Evolutionary conservation across 2,797 vertebrate genomes (phyloP), one percentile per base, ranked within the genome.

Genomic region (Limnodromus scolopaceus): DNA sequence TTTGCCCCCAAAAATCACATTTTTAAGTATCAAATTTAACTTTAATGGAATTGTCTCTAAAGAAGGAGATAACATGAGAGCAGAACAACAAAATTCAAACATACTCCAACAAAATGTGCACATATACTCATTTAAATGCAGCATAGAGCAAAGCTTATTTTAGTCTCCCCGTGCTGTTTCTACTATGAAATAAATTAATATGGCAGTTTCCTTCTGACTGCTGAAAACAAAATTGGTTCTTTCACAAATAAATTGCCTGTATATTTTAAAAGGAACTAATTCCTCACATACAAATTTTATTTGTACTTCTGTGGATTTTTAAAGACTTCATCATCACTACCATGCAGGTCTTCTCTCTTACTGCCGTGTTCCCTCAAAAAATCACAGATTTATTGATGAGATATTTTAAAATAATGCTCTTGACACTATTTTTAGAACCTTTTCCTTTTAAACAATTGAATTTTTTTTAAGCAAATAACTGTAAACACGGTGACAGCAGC

Each of bases 101-200:
- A 58, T 48, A 45, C 7, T 78, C 32, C 27, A 63, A 30, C 3
- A 8, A 71, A 92, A 74, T 23, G n/a, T 32, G 7, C 13, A 32
- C 5, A 36, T 25, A 34, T 9, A 84, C 24, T 74, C 13, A 61
- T 82, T 92, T 84, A 79, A 89, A 95, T 76, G 34, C 19, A 92
- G 8, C 24, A 51, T 8, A 64, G 4, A 66, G 4, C 18, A 88
- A 81, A 41, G 17, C 16, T 69, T 86, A 49, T 75, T 95, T 96
- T 84, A 51, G 8, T 64, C 20, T 78, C 49, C 15, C 7, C 27
- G 30, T 63, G 13, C 2, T 65, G 45, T 82, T 91, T 80, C 41
- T 91, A 8, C 13, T 82, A 54, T n/a, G 27, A 87, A 89, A 60
- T 70, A 84, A 89, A 85, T 63, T 74, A 65, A 58, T 45, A 93